These are phyloP conservation scores for Diploscapter pachys DNA, from an alignment of 1,140 invertebrate genomes.

Conservation along the genomic window DNA sequence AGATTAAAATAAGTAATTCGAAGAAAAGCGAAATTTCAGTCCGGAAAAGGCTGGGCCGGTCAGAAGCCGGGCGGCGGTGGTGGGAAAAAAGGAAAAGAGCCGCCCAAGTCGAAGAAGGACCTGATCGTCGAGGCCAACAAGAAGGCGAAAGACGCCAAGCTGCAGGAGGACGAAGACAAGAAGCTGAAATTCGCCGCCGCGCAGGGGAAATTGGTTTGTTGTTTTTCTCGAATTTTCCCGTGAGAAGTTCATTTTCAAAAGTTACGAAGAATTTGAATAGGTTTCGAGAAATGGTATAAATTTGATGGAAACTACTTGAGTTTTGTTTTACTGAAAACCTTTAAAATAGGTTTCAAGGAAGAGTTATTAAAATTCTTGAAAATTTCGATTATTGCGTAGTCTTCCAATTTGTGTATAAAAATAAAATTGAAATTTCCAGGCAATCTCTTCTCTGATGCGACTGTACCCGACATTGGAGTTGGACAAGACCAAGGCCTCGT, in stretches of 20 bases:
- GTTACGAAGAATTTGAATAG: background rate
- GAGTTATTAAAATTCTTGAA: slow-evolving; percentile 23
- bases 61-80: slow-evolving; percentile 35
- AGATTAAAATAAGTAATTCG: no score
- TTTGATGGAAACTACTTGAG: background rate
- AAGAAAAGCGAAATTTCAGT: no score
- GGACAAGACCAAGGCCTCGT: slow-evolving; percentile 55
- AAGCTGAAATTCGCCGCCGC: slow-evolving; percentile 52
- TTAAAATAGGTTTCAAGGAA: background rate
- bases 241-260: slow-evolving; percentile 15
- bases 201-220: slow-evolving; percentile 41
- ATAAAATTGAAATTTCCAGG: background rate
- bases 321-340: no score
- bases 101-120: slow-evolving; percentile 53
- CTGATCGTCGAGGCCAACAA: slow-evolving; percentile 50
- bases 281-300: background rate
- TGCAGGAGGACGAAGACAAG: slow-evolving; percentile 44
- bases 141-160: slow-evolving; percentile 45
- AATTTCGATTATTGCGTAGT: no score
- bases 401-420: no score
- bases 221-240: slow-evolving; percentile 19
- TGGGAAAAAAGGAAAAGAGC: slow-evolving; percentile 33
- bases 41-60: slow-evolving; percentile 36
- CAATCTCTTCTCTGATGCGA: slow-evolving; percentile 45
- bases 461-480: slow-evolving; percentile 51